Evolutionary conservation across 2,888 invertebrate genomes (phyloP).

Genomic region (Amphipyra tragopoginis): DNA sequence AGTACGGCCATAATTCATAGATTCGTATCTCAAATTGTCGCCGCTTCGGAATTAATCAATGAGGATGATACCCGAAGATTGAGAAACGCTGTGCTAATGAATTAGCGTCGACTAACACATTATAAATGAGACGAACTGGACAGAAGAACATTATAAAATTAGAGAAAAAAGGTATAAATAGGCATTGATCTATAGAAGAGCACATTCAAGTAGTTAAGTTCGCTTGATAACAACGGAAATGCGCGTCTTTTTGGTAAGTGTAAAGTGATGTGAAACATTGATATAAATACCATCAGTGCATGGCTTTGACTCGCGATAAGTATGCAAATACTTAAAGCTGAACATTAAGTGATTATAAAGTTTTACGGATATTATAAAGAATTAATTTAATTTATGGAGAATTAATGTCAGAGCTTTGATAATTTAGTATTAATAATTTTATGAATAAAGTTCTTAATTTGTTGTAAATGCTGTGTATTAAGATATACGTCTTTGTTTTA

Average conservation of each 20-base stretch:
- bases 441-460: constrained; percentile 17
- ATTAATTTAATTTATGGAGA: constrained; percentile 44
- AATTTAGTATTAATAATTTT: constrained; percentile 22
- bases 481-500: constrained; percentile 64
- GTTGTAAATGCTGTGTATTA: constrained; percentile 6
- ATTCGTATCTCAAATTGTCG: constrained; percentile 16
- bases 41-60: constrained; percentile 39
- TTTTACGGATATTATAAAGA: constrained; percentile 20
- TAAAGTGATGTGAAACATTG: constrained; percentile 24
- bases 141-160: constrained; percentile 78
- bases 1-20: constrained; percentile 1
- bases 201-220: constrained; percentile 80
- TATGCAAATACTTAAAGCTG: constrained; percentile 19
- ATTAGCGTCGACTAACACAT: constrained; percentile 78
- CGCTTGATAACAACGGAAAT: constrained; percentile 80
- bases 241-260: constrained; percentile 82
- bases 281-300: constrained; percentile 17
- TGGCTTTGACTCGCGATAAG: constrained; percentile 19
- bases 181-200: constrained; percentile 74
- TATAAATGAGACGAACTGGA: constrained; percentile 81
- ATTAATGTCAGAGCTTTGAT: constrained; percentile 34
- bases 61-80: constrained; percentile 66
- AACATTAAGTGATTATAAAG: constrained; percentile 22
- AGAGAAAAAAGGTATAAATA: constrained; percentile 87
- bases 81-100: constrained; percentile 78